Evolutionary conservation across 2,113 vertebrate genomes (phyloP), one percentile per base, ranked within the genome.

Genomic region (Haliaeetus leucogaster): DNA sequence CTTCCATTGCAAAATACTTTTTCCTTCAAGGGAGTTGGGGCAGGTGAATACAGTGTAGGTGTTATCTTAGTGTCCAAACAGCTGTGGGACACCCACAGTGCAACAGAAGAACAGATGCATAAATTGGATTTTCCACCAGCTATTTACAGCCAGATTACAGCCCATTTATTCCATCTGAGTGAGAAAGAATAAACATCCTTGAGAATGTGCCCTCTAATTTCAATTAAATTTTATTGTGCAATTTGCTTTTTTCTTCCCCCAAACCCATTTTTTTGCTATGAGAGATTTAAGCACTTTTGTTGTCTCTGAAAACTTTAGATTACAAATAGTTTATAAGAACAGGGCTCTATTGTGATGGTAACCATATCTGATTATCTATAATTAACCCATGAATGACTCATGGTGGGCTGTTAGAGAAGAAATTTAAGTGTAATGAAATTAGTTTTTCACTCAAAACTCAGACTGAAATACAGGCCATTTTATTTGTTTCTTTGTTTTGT

Each of bases 171-270:
- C 93, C 85, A 91, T 96, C 72, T 81, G 81, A 92, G 67, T 90
- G 79, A 85, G 90, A 81, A 93, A 94, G 85, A 95, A 90, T 79
- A 95, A 97, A 88, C 72, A 96, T 81, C 43, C 68, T 76, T 55
- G 52, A 84, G 83, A 93, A 92, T 53, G 43, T 81, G 90, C 67
- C 83, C 83, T 94, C 90, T 96, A 90, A 95, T 96, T 96, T 91
- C 90, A 95, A 92, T 95, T 95, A 92, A 81, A 95, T 95, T 94
- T 93, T 94, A 93, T 92, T 95, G 90, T 95, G 83, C 61, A 92
- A 82, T 95, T 95, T 82, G 68, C 25, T 83, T 86, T 93, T 86
- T 89, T 66, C 67, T 90, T 92, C 34, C 56, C 65, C 13, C 10
- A 42, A 92, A 77, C 38, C 58, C 45, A 36, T 13, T 81, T 62